Base-by-base conservation (phyloP, 2,797 vertebrate genomes). In the Ptychadena robeensis region DNA sequence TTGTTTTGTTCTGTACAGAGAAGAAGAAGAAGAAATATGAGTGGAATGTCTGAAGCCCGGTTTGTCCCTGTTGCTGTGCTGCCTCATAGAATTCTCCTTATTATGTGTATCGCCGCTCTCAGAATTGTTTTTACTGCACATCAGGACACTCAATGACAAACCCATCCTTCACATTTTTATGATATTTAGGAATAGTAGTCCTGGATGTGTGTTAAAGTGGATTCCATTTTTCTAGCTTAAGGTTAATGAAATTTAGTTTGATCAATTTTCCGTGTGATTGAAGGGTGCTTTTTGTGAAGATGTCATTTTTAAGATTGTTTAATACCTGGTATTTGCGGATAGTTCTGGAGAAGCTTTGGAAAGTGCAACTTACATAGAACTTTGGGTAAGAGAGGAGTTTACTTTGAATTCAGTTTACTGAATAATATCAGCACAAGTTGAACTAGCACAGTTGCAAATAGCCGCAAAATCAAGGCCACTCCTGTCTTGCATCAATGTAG, bases 231-330 rank as follows among this genome's bases (percentile, higher is more conserved):
- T 61, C 66, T 81, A 67, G 28, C 74, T 48, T 77, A n/a, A 74
- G 72, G 31, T 70, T 76, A 76, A 82, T 76, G 28, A 70, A 69
- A 82, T 82, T 69, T 82, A 68, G 65, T 61, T 61, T 74, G 64
- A 31, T 75, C 48, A 76, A 69, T 82, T 40, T 30, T 76, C 59
- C 25, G 32, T 76, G 70, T 82, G 72, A 75, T 69, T 59, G 72
- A 82, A 82, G 68, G 64, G 57, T 75, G 73, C 18, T 31, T 65
- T 72, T 65, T 80, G 57, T 27, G 30, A 57, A 73, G 72, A 81
- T 81, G 79, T 65, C 61, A 81, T 18, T 70, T 70, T 15, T 22
- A 53, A 64, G n/a, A 74, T 10, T 31, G 2, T 64, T 66, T 65
- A 80, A 66, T 73, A 73, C 53, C 53, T 32, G 9, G 22, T 22